A percentile compares a stretch with the other conserved stretches of the same genome.
Conservation (phyloP, 2,797 vertebrate genomes). For the Enteromius anoplus region DNA sequence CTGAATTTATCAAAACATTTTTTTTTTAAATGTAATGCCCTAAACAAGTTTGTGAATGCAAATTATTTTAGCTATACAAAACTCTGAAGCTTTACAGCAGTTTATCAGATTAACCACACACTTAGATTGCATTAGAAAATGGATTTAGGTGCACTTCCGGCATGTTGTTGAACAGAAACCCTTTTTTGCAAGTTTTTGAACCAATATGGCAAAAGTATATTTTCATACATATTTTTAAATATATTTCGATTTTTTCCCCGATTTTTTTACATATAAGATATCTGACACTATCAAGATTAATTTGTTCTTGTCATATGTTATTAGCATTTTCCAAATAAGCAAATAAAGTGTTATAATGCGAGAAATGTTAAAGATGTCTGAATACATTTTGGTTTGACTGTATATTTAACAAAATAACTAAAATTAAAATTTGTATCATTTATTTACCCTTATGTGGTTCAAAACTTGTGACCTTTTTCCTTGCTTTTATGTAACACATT, state of each 20-base stretch:
- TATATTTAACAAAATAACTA: neutral
- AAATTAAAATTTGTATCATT: neutral
- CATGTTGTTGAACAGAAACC: neutral
- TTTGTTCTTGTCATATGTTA: too few species aligned
- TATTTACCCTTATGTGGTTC: neutral
- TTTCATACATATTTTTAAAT: neutral
- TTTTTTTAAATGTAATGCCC: neutral
- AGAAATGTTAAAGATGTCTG: neutral
- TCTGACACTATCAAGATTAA: too few species aligned
- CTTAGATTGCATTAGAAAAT: neutral
- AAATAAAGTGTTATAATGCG: neutral
- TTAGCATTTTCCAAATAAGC: too few species aligned
- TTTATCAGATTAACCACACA: neutral
- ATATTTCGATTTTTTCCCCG: too few species aligned
- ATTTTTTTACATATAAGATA: too few species aligned
- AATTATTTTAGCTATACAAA: neutral
- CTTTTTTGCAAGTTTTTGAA: neutral
- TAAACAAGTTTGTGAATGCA: neutral
- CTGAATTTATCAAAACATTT: conserved; percentile 8
- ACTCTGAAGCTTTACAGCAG: neutral
- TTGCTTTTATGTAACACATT: neutral
- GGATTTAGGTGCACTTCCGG: neutral
- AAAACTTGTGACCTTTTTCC: neutral
- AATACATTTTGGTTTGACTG: neutral
- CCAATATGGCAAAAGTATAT: neutral